Percentiles rank a stretch among this genome's conserved stretches.
Conservation (phyloP, 2,113 vertebrate species). For the Perccottus glenii region DNA sequence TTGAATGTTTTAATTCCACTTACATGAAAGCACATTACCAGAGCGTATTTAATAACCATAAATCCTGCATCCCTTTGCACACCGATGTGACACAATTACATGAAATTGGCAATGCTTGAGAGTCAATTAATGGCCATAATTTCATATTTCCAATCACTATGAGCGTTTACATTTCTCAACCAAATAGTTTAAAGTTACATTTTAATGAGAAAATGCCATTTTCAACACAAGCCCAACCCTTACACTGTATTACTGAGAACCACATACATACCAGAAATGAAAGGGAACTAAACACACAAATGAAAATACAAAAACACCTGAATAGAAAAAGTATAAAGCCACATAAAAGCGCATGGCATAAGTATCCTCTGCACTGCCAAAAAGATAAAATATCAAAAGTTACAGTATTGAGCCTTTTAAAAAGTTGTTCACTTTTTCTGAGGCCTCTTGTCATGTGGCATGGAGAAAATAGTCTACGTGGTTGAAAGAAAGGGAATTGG, state of each 20-base stretch:
- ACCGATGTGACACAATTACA: conserved; percentile 50
- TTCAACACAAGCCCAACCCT: conserved; percentile 64
- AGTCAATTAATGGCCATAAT: conserved; percentile 48
- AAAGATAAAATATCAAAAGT: conserved; percentile 76
- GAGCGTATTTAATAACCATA: conserved; percentile 67
- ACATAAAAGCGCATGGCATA: conserved; percentile 68
- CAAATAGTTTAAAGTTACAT: conserved; percentile 47
- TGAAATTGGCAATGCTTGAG: conserved; percentile 59
- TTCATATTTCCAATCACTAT: conserved; percentile 42
- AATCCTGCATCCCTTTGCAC: conserved; percentile 57
- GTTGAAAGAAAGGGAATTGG: conserved; percentile 57
- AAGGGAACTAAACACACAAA: conserved; percentile 64
- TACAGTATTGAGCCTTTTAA: conserved; percentile 74
- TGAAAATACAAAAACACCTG: conserved; percentile 64
- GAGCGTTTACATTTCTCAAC: conserved; percentile 30
- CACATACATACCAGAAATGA: conserved; percentile 76
- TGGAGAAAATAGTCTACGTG: conserved; percentile 52
- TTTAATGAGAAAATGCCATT: conserved; percentile 47
- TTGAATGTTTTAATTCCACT: conserved; percentile 79
- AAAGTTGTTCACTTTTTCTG: conserved; percentile 70
- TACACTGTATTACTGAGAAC: conserved; percentile 73
- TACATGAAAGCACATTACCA: conserved; percentile 81
- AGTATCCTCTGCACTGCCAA: conserved; percentile 68
- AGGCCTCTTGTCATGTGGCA: conserved; percentile 57
- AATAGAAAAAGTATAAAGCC: conserved; percentile 75